Conservation (phyloP, 2,113 vertebrate species). For the Crocuta crocuta region DNA sequence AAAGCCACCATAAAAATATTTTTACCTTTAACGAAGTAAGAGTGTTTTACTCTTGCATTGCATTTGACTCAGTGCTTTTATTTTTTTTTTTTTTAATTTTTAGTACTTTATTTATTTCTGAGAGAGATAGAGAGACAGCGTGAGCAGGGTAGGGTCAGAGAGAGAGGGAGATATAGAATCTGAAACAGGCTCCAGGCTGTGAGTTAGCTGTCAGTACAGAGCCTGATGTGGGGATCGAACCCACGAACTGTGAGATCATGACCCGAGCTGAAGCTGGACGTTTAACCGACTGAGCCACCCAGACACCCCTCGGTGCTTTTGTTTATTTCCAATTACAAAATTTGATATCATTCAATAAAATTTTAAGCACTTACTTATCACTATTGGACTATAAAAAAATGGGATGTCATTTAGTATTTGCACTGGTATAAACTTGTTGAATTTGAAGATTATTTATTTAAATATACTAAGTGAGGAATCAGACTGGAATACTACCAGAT, state of each 20-base stretch:
- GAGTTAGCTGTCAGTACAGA: too few relatives aligned
- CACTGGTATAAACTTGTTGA: neutral
- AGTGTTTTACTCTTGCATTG: neutral
- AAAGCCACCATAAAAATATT: neutral
- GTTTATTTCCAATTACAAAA: constrained; percentile 29
- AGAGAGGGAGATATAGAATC: too few relatives aligned
- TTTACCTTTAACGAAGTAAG: neutral
- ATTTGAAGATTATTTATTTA: constrained; percentile 28
- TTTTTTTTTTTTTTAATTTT: neutral
- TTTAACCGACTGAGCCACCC: too few relatives aligned
- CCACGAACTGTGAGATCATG: too few relatives aligned
- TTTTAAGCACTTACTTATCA: neutral
- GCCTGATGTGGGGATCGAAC: too few relatives aligned
- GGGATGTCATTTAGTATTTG: neutral
- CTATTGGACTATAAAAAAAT: neutral
- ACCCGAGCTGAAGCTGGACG: too few relatives aligned
- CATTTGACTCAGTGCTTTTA: neutral
- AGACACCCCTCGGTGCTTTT: neutral
- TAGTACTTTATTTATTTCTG: too few relatives aligned
- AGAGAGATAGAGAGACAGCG: too few relatives aligned
- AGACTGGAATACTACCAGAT: neutral
- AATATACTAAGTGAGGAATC: neutral
- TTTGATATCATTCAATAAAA: neutral
- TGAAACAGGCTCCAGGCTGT: too few relatives aligned
- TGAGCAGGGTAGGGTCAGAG: too few relatives aligned